Evolutionary conservation across 2,797 vertebrate genomes (phyloP).

Genomic region (Sarcoramphus papa): DNA sequence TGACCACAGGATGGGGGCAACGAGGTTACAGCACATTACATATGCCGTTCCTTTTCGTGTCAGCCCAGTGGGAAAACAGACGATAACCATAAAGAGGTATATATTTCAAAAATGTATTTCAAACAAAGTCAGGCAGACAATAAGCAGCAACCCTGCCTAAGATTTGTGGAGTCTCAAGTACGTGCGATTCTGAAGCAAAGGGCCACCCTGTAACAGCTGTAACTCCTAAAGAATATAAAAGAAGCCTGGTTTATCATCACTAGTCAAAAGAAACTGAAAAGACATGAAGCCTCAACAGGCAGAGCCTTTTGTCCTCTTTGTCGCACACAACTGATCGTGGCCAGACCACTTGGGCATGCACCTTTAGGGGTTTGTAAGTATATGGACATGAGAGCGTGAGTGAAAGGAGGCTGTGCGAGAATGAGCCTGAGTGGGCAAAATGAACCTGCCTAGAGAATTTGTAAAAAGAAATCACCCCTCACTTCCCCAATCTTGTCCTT

Average conservation of each 20-base stretch:
- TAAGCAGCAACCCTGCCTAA: neutral
- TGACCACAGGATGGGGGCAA: neutral
- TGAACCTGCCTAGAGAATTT: neutral
- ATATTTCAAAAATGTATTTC: neutral
- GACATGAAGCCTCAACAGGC: neutral
- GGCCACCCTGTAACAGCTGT: neutral
- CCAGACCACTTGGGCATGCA: neutral
- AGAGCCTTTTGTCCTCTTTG: neutral
- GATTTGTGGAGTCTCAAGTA: neutral
- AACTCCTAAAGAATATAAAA: neutral
- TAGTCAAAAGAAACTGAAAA: neutral
- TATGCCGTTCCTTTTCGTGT: neutral
- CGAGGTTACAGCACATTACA: neutral
- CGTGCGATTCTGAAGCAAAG: neutral
- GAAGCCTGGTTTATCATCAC: neutral
- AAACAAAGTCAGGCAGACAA: neutral
- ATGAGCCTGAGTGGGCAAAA: neutral
- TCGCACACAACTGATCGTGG: neutral
- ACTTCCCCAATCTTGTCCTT: neutral
- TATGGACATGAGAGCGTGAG: fast-evolving
- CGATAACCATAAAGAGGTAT: neutral
- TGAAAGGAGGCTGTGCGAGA: neutral
- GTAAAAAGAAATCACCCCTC: neutral
- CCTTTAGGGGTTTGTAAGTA: neutral
- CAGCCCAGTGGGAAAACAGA: neutral